Percentiles rank a stretch among this genome's conserved stretches.
Evolutionary conservation across 1,140 invertebrate genomes (phyloP).

Genomic region (Cyclargus thomasi): DNA sequence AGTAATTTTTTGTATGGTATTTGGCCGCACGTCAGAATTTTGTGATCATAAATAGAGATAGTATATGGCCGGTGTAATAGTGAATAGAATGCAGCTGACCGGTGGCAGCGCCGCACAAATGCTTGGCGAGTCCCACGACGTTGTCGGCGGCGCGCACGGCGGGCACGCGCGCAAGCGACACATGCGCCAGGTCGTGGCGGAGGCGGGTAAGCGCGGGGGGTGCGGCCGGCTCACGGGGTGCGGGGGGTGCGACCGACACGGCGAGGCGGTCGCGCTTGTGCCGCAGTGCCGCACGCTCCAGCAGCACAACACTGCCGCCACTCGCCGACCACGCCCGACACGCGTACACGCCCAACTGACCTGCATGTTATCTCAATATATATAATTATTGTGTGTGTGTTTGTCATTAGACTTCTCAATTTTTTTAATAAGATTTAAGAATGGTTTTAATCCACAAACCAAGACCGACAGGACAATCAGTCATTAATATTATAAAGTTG

Average conservation of each 20-base stretch:
- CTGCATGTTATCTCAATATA: conserved; percentile 54
- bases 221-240: no score
- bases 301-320: conserved; percentile 76
- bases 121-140: conserved; percentile 87
- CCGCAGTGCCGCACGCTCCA: conserved; percentile 85
- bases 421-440: neutral
- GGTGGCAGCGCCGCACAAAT: conserved; percentile 90
- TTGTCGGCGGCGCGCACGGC: conserved; percentile 39
- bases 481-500: no score
- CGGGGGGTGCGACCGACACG: conserved; percentile 46
- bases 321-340: conserved; percentile 71
- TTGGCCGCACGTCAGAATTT: no score
- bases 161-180: conserved; percentile 78
- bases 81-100: conserved; percentile 62
- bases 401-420: no score
- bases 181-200: conserved; percentile 83
- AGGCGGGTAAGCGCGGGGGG: conserved; percentile 73
- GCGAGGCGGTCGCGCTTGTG: conserved; percentile 84
- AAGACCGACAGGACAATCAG: no score
- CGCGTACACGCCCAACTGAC: conserved; percentile 84
- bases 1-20: no score
- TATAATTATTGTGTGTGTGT: no score
- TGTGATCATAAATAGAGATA: no score
- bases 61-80: no score
- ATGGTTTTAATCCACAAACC: no score